Base-by-base conservation (phyloP, 1,140 invertebrate species). In the Bombus turneri region DNA sequence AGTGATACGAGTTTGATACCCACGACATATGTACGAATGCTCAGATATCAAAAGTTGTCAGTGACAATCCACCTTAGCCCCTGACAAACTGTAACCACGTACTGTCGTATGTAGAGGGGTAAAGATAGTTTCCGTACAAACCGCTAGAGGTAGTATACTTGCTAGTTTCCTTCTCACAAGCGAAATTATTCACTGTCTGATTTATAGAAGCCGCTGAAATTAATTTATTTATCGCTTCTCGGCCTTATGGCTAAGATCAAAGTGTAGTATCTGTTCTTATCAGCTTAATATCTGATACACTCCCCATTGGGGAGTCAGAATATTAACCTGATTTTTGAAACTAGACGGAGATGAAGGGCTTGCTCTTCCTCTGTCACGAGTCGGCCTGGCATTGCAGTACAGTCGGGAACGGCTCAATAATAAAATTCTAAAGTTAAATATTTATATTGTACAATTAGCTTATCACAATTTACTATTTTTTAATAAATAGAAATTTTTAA, bases 401-500 rank as follows among this genome's bases (percentile, higher is more conserved):
- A n/a, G 62, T 2, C 0, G 12, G 62, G n/a, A 64, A 18, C 13
- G 62, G n/a, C 62, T 64, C 62, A 64, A 64, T 0, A 4, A 64
- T 64, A 6, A 31, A 31, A 15, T 31, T 31, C 12, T 0, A 64
- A 64, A 62, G n/a, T 8, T 59, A 25, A 25, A 25, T 43, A 43
- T 8, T 8, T 15, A 15, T 53, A 5, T 53, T 53, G 0, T 18
- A 15, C 18, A 5, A 47, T 4, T 18, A 25, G 2, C 0, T 57
- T 8, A 2, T 2, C 0, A 0, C 0, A 2, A 6, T 25, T 22
- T 1, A 1, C 0, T 6, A 22, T 22, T 3, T 57, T 25, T 9
- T 1, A 9, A 0, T 0, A 57, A 31, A 31, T 31, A 31, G 31
- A 1, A 31, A 31, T 0, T 31, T 31, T 1, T 31, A 1, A 31